Percentiles rank a stretch among this genome's conserved stretches.
Conservation (phyloP, 2,797 vertebrate genomes). For the Ibycter americanus region DNA sequence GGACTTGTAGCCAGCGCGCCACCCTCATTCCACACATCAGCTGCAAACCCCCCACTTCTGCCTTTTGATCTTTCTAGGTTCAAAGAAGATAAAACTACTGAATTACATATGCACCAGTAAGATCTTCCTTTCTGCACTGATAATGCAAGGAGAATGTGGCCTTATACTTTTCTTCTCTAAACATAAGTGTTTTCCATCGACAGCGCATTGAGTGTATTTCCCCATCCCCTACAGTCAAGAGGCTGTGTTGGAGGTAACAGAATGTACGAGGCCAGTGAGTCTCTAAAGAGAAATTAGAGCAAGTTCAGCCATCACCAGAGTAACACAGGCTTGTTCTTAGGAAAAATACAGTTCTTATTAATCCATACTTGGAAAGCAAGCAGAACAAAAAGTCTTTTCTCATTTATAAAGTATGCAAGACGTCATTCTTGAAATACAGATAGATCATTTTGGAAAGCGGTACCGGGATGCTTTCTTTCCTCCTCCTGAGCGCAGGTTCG, state of each 20-base stretch:
- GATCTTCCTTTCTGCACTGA: neutral
- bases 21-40: neutral
- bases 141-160: fast-evolving
- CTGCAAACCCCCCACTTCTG: neutral
- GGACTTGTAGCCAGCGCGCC: fast-evolving
- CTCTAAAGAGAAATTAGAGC: neutral
- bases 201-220: fast-evolving
- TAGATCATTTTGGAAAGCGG: neutral
- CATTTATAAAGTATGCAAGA: neutral
- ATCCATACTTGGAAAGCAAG: slow-evolving; percentile 4
- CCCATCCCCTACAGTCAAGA: neutral
- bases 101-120: neutral
- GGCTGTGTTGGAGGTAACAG: neutral
- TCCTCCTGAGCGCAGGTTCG: neutral
- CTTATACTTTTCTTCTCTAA: neutral
- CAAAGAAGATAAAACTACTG: neutral
- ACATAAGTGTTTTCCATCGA: neutral
- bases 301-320: neutral
- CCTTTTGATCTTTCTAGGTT: neutral
- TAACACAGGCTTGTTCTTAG: neutral
- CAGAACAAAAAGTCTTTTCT: neutral
- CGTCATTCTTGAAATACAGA: neutral
- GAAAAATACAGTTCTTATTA: neutral
- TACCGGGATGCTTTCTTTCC: neutral
- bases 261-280: fast-evolving